Evolutionary conservation across 2,113 vertebrate genomes (phyloP).

Genomic region (Haemorhous mexicanus): DNA sequence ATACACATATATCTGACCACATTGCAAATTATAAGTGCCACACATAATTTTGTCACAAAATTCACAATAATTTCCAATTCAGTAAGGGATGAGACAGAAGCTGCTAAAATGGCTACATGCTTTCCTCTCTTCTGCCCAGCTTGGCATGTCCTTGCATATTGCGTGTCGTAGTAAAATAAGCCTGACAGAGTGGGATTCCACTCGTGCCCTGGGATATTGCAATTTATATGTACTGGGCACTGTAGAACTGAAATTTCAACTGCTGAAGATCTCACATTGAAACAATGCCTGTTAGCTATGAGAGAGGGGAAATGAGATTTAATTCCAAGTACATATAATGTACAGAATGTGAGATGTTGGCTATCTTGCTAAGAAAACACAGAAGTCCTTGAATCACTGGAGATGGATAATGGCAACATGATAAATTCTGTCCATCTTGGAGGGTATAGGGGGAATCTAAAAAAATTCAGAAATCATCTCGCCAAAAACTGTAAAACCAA

Average conservation of each 20-base stretch:
- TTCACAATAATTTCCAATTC: neutral
- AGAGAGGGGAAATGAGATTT: neutral
- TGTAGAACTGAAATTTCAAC: neutral
- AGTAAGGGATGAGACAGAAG: neutral
- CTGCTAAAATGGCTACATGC: neutral
- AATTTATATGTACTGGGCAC: neutral
- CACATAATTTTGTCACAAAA: neutral
- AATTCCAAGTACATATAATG: neutral
- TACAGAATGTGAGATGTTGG: neutral
- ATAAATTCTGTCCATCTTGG: neutral
- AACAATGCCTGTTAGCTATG: neutral
- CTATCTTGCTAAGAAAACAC: neutral
- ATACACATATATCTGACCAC: neutral
- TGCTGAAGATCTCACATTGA: neutral
- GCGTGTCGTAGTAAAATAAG: fast-evolving
- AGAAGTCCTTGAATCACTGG: neutral
- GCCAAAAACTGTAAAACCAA: neutral
- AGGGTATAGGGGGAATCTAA: neutral
- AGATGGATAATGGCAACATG: neutral
- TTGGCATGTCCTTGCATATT: neutral
- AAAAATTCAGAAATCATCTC: neutral
- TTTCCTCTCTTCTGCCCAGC: neutral
- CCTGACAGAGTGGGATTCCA: neutral
- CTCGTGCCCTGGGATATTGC: neutral
- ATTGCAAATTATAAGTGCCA: neutral